Evolutionary conservation across 2,113 vertebrate genomes (phyloP), one percentile per base, ranked within the genome.

Genomic region (Oplegnathus fasciatus): DNA sequence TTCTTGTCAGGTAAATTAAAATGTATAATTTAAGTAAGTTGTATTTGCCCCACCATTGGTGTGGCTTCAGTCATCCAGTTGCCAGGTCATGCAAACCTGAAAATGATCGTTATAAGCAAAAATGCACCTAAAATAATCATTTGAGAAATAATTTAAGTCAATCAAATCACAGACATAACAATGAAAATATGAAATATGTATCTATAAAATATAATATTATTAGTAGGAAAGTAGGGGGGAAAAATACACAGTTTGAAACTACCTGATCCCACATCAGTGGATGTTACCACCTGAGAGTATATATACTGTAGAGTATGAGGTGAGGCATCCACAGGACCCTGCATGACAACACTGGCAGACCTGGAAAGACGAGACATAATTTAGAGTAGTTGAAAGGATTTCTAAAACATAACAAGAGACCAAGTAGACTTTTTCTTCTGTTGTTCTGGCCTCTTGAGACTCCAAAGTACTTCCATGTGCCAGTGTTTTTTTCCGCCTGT

Each of bases 381-480:
- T 89, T 83, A 66, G 30, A 85, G 52, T 60, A 67, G 70, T 44
- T 88, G 65, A 89, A 87, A 88, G 46, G 73, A 55, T 89, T 83
- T 86, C 42, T 78, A 26, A 86, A 85, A 78, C 58, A 78, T 70
- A 82, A 77, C 78, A 83, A 83, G 76, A 80, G 46, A 88, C 28
- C 77, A 86, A 83, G 85, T 64, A 61, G 75, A 89, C 69, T 69
- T 64, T 83, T 82, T 84, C 54, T 37, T 75, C 20, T 75, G 72
- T 88, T 86, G 78, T 82, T 86, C 42, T n/a, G 2, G 72, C 80
- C 84, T 83, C 84, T 85, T 70, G 48, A 89, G 86, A 79, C 73
- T 74, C 78, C 34, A 67, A 80, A 81, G 89, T 58, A 69, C 58
- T n/a, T 48, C 73, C 30, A 9, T 78, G 86, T 60, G 80, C 65